A percentile compares a stretch with the other conserved stretches of the same genome.
Conservation (phyloP, 2,888 invertebrate species). For the Aricia artaxerxes region DNA sequence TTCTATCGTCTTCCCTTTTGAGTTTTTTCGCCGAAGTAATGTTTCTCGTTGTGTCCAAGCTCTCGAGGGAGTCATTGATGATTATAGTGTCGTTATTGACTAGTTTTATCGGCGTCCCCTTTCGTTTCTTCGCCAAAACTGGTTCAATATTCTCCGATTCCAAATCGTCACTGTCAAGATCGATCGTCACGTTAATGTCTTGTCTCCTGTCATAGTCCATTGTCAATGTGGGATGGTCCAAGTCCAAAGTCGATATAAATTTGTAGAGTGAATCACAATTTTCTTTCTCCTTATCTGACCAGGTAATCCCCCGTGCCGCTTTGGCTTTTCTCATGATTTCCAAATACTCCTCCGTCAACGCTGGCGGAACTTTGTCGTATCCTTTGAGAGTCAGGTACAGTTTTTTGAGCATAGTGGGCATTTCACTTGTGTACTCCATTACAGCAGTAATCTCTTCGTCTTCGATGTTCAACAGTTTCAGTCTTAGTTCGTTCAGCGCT, state of each 20-base stretch:
- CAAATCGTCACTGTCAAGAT: constrained; percentile 64
- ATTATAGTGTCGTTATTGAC: constrained; percentile 67
- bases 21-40: constrained; percentile 65
- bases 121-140: constrained; percentile 56
- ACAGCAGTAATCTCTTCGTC: constrained; percentile 77
- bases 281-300: constrained; percentile 74
- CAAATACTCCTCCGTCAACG: constrained; percentile 79
- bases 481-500: constrained; percentile 63
- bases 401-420: constrained; percentile 79
- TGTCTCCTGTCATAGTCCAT: constrained; percentile 45
- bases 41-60: constrained; percentile 56
- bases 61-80: constrained; percentile 69
- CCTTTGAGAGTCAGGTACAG: constrained; percentile 81
- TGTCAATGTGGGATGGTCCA: constrained; percentile 55
- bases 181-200: constrained; percentile 50
- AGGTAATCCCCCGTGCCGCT: constrained; percentile 81
- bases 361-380: constrained; percentile 79
- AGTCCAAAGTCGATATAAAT: constrained; percentile 59
- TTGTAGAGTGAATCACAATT: constrained; percentile 54
- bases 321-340: constrained; percentile 81
- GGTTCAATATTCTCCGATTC: constrained; percentile 63
- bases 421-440: constrained; percentile 71
- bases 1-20: constrained; percentile 53
- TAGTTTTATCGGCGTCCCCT: constrained; percentile 67
- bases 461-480: constrained; percentile 62